phyloP scores from a whole-genome alignment of 2,888 invertebrate genomes.

The Nasonia oneida region DNA sequence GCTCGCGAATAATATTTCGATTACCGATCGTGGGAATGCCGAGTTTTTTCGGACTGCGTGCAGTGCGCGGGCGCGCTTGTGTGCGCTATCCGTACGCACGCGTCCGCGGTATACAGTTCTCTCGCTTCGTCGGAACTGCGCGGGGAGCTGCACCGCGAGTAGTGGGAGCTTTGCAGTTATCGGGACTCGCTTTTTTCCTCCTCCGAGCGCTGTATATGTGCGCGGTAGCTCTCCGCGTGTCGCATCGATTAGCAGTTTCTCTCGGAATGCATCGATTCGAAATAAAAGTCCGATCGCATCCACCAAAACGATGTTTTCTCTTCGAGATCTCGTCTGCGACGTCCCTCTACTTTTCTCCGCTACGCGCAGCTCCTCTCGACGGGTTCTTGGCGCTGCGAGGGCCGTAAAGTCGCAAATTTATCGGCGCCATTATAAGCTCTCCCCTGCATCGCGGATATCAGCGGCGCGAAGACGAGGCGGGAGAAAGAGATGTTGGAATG shows the following conservation, averaged over 20 bases:
- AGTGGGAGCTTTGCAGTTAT: neutral
- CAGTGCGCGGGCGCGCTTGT: slow-evolving; percentile 38
- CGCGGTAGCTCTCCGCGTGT: neutral
- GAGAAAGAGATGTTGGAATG: slow-evolving; percentile 19
- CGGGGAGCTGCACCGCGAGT: neutral
- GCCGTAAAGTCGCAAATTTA: slow-evolving; percentile 65
- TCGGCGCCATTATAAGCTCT: slow-evolving; percentile 46
- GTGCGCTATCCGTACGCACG: no score
- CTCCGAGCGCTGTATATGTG: slow-evolving; percentile 46
- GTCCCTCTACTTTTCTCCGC: neutral
- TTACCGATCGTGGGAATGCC: slow-evolving; percentile 67
- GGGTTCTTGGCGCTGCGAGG: slow-evolving; percentile 18
- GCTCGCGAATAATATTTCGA: slow-evolving; percentile 67
- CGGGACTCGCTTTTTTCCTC: slow-evolving; percentile 55
- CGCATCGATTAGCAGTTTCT: neutral
- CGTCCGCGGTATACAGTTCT: no score
- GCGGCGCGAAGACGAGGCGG: neutral
- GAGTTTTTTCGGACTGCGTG: slow-evolving; percentile 61
- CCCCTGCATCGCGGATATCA: slow-evolving; percentile 18
- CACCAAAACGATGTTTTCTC: neutral
- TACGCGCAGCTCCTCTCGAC: neutral
- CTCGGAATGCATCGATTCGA: neutral
- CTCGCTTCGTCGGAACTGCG: slow-evolving; percentile 35
- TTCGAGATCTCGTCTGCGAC: neutral
- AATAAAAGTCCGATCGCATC: neutral